A percentile compares a stretch with the other conserved stretches of the same genome.
Conservation (phyloP, 2,113 vertebrate genomes). For the Talpa occidentalis region DNA sequence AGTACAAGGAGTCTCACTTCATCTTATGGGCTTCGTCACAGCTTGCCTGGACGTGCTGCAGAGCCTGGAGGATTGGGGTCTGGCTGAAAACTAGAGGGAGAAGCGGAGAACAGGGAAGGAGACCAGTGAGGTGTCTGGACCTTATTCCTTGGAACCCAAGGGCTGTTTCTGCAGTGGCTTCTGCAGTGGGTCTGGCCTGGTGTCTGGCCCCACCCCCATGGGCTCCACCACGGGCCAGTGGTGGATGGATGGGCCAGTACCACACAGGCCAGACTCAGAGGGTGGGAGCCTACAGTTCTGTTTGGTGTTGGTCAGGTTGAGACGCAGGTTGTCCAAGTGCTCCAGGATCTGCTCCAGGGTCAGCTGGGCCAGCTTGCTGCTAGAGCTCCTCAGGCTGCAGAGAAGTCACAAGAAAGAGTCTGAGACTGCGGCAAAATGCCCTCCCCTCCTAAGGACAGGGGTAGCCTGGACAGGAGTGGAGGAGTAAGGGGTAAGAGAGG, state of each 20-base stretch:
- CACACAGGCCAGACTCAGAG: accelerated
- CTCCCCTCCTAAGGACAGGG: not conserved
- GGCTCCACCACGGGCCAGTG: too few species aligned
- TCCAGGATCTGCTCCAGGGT: conserved; percentile 98
- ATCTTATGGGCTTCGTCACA: conserved; percentile 97
- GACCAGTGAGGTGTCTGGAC: not conserved
- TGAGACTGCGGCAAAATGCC: accelerated
- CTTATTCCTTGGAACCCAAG: accelerated
- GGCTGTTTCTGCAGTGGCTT: too few species aligned
- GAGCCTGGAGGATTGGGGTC: conserved; percentile 96
- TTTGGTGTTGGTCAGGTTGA: conserved; percentile 94
- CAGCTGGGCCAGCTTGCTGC: conserved; percentile 97
- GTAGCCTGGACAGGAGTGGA: too few species aligned
- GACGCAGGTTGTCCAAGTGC: conserved; percentile 94
- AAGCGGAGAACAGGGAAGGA: not conserved
- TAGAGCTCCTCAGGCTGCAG: conserved; percentile 93
- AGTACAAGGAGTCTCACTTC: conserved; percentile 86
- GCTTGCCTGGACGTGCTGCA: conserved; percentile 98
- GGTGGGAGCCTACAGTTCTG: conserved; percentile 86
- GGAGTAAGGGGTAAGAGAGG: accelerated
- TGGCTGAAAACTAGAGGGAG: conserved; percentile 92
- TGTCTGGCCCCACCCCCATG: not conserved
- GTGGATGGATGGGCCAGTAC: not conserved
- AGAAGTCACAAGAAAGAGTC: not conserved
- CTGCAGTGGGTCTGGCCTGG: too few species aligned